Conservation (phyloP, 1,140 invertebrate species). For the Cotesia glomerata region DNA sequence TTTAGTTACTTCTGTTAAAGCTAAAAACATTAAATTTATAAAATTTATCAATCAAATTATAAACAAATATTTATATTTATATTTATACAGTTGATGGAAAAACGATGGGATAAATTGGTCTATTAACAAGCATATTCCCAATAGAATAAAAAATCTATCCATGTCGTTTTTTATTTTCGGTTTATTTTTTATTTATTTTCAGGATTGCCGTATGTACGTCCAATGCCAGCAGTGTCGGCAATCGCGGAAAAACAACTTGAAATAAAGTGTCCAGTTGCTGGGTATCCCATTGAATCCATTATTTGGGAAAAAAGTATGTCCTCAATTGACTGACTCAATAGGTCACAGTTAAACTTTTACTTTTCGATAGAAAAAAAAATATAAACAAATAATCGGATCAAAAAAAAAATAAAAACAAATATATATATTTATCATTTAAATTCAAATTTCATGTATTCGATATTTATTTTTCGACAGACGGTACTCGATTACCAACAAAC, state of each 20-base stretch:
- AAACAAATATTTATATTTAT: too few species aligned
- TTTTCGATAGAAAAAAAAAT: background rate
- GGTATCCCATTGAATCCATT: conserved; percentile 72
- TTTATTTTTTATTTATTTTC: conserved; percentile 27
- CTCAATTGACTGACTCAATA: background rate
- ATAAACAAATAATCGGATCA: too few species aligned
- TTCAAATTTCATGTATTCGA: background rate
- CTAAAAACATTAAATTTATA: too few species aligned
- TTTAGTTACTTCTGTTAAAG: too few species aligned
- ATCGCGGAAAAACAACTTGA: conserved; percentile 71
- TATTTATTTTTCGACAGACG: conserved; percentile 62
- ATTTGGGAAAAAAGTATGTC: conserved; percentile 72
- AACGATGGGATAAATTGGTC: conserved; percentile 9
- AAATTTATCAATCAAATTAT: background rate
- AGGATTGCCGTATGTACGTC: conserved; percentile 73
- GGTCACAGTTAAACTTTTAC: background rate
- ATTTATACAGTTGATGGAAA: background rate
- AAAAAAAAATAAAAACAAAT: too few species aligned
- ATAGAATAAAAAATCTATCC: background rate
- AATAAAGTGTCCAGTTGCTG: conserved; percentile 74
- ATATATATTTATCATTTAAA: too few species aligned
- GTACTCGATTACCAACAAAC: conserved; percentile 69
- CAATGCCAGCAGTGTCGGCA: conserved; percentile 72
- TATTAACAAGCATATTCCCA: too few species aligned
- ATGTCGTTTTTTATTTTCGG: too few species aligned